Base-by-base conservation (phyloP, 2,888 invertebrate genomes). In the Galerucella nymphaeae region DNA sequence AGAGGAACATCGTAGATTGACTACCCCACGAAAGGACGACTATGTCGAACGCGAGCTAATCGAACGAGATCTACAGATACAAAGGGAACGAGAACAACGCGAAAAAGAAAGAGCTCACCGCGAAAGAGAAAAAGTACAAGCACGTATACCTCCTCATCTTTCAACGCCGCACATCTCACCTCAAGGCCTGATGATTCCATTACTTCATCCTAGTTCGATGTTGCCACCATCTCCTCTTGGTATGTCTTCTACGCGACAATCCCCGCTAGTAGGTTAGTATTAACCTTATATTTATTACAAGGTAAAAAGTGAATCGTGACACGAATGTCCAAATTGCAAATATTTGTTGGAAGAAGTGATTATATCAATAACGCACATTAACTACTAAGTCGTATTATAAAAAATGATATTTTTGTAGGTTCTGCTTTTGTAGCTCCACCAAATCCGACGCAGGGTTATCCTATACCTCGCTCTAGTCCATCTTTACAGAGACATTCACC, bases 1-100 rank as follows among this genome's bases (percentile, higher is more conserved):
- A 84, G 92, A 93, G 82, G 92, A 92, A 81, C 92, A 92, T 80
- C 86, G 92, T 72, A 87, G 91, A 70, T 86, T 91, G 79, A 79
- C 76, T 79, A 78, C 77, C 14, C 77, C 80, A 14, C 76, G 72
- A 65, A 88, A 90, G 82, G 87, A 89, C 72, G 89, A 90, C 81
- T 89, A 87, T 82, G 87, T 86, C 83, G 89, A 89, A 81, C 81
- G 86, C 23, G 87, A 87, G 75, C 73, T 86, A 16, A 78, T 90
- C 81, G 90, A 90, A 80, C 88, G 89, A 78, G 86, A 89, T 73
- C 71, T 85, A 10, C 85, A 85, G 68, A 81, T 83, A 62, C 85
- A 85, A 72, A 81, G 85, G 61, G 84, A 85, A 77, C 79, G 84
- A 58, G 86, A 86, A 75, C 85, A 89, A 80, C 85, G 90, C 76